phyloP scores from a whole-genome alignment of 2,113 vertebrate species.

The Mastomys natalensis region DNA sequence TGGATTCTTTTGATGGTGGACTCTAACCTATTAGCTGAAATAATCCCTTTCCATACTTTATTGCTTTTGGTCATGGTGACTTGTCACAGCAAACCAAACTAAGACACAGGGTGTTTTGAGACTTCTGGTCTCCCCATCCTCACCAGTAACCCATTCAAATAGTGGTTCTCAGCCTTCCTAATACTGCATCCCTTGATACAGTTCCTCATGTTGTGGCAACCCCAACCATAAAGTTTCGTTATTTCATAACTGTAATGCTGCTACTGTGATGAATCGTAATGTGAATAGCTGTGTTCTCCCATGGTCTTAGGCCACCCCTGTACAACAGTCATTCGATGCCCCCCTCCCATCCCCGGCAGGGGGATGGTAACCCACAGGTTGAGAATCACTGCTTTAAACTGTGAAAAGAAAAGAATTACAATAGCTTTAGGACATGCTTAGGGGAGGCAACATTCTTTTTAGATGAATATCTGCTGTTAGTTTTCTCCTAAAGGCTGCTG shows the following conservation, averaged over 20 bases:
- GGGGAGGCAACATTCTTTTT: background rate
- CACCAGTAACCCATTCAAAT: background rate
- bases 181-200: background rate
- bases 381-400: background rate
- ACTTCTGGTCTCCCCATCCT: background rate
- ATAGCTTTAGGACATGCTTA: background rate
- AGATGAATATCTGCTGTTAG: background rate
- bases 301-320: background rate
- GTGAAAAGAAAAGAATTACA: background rate
- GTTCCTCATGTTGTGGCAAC: background rate
- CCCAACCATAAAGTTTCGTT: background rate
- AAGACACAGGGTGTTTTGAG: background rate
- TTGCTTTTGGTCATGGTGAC: background rate
- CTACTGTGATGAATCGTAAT: background rate
- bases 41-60: background rate
- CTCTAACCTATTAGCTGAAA: background rate
- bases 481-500: constrained; percentile 4
- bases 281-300: background rate
- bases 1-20: background rate
- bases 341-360: background rate
- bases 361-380: background rate
- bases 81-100: background rate
- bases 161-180: background rate
- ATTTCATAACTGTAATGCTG: background rate
- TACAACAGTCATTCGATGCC: background rate